Evolutionary conservation across 35 echinoderm and acorn worm species (phyloP).

Genomic region (Heliocidaris erythrogramma): DNA sequence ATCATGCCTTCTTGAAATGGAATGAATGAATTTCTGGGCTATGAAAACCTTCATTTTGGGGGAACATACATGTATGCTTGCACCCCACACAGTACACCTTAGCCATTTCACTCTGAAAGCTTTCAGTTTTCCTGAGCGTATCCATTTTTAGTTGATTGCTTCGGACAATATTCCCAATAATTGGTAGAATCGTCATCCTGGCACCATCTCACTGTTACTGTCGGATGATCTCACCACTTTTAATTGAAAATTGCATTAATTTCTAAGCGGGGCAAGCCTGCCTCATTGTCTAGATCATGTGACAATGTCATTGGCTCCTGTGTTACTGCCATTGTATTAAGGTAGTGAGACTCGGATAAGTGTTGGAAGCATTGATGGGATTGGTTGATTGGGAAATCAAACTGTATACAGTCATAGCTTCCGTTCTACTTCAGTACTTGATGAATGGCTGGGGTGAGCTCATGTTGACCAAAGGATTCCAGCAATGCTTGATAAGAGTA

Average conservation of each 20-base stretch:
- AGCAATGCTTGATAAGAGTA: conserved; percentile 4
- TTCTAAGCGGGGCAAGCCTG: background rate
- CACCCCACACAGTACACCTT: too few relatives aligned
- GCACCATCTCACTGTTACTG: background rate
- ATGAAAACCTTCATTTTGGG: too few relatives aligned
- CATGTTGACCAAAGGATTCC: background rate
- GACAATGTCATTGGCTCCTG: background rate
- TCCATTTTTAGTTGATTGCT: background rate
- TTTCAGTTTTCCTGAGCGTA: too few relatives aligned
- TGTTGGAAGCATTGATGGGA: background rate
- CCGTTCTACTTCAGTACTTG: background rate
- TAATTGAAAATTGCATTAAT: conserved; percentile 19
- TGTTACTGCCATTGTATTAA: background rate
- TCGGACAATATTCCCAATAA: background rate
- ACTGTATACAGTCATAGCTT: background rate
- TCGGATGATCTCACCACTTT: background rate
- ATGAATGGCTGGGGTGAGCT: background rate
- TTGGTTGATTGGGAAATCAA: conserved; percentile 3
- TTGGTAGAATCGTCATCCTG: background rate
- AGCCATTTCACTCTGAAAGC: too few relatives aligned
- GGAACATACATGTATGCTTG: too few relatives aligned
- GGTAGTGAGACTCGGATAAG: background rate
- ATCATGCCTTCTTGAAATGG: too few relatives aligned
- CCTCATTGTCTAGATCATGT: background rate
- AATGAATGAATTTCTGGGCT: too few relatives aligned